Evolutionary conservation across 2,888 invertebrate species (phyloP).

Genomic region (Eupithecia subfuscata): DNA sequence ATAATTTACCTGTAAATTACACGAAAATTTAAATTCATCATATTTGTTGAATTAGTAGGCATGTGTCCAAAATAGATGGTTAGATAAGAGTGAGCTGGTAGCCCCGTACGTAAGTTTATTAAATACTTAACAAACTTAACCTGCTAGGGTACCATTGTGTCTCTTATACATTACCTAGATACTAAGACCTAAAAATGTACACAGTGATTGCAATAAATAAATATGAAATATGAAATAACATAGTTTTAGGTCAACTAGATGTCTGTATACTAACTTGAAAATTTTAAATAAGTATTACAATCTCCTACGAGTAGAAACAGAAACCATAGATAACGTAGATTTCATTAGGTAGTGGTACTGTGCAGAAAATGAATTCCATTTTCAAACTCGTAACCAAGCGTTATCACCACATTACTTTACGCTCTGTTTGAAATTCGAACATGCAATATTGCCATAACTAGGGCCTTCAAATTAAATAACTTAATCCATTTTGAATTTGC

Average conservation of each 20-base stretch:
- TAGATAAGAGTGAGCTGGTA: not conserved
- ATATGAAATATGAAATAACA: no score
- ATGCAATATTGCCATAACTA: slow-evolving; percentile 9
- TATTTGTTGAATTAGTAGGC: slow-evolving; percentile 35
- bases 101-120: not conserved
- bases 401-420: slow-evolving; percentile 12
- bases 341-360: not conserved
- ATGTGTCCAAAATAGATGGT: not conserved
- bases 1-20: slow-evolving; percentile 69
- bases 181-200: no score
- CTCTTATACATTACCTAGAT: no score
- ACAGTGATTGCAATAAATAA: no score
- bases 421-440: slow-evolving; percentile 13
- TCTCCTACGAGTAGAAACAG: not conserved
- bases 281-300: not conserved
- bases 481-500: not conserved
- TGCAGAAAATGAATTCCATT: slow-evolving; percentile 12
- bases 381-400: slow-evolving; percentile 1
- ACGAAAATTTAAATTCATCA: slow-evolving; percentile 24
- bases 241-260: slow-evolving; percentile 40
- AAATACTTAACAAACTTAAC: no score
- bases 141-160: no score
- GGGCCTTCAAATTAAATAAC: slow-evolving; percentile 6
- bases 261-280: not conserved
- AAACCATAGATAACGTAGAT: slow-evolving; percentile 10